Conservation (phyloP, 2,113 vertebrate species). For the Mustela lutreola region DNA sequence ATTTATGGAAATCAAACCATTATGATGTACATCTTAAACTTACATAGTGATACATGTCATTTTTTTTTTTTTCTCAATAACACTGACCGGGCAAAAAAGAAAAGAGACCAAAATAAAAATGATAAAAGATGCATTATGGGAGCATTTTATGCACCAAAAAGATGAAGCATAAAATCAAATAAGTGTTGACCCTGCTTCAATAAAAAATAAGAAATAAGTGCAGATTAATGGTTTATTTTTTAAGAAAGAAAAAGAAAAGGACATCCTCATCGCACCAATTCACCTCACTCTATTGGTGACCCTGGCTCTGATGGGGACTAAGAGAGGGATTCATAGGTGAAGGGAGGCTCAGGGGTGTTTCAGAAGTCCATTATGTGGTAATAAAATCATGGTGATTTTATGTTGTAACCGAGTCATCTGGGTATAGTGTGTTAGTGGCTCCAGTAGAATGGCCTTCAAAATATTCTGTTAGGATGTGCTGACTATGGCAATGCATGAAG, state of each 20-base stretch:
- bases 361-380: not conserved
- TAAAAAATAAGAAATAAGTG: constrained; percentile 28
- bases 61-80: not conserved
- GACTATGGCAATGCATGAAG: not conserved
- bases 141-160: not conserved
- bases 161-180: not conserved
- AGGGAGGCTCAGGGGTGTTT: not conserved
- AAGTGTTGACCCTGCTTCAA: not conserved
- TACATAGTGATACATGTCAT: not conserved
- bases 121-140: not conserved
- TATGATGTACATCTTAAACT: not conserved
- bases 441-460: not conserved
- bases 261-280: not conserved
- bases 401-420: not conserved
- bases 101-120: constrained; percentile 33
- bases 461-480: not conserved
- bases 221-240: not conserved
- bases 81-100: not conserved
- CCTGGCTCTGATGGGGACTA: not conserved
- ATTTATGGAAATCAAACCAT: not conserved
- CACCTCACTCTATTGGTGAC: not conserved
- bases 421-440: not conserved
- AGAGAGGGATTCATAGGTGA: not conserved
- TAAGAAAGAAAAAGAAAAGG: not conserved
- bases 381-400: not conserved